A percentile compares a stretch with the other conserved stretches of the same genome.
Evolutionary conservation across 2,888 invertebrate genomes (phyloP).

Genomic region (Endotricha flammealis): DNA sequence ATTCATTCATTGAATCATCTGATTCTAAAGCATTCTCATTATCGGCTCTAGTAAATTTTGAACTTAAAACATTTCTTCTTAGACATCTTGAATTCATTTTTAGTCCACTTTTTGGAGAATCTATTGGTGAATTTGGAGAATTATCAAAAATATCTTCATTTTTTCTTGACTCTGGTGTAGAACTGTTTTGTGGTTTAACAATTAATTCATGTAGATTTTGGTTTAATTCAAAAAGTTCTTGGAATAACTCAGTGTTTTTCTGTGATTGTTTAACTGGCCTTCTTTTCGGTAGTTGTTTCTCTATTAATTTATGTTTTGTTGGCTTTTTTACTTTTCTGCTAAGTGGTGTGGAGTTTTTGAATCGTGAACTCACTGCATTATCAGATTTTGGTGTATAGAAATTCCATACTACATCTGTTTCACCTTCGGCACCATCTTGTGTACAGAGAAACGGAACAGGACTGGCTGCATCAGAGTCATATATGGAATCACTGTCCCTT

Average conservation of each 20-base stretch:
- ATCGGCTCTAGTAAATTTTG: conserved; percentile 59
- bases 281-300: conserved; percentile 51
- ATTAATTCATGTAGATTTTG: conserved; percentile 60
- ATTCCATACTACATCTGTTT: conserved; percentile 72
- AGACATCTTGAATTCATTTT: conserved; percentile 48
- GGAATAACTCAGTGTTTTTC: conserved; percentile 56
- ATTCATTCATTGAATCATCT: conserved; percentile 74
- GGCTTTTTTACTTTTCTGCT: conserved; percentile 51
- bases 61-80: conserved; percentile 63
- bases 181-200: conserved; percentile 30
- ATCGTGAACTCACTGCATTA: conserved; percentile 32
- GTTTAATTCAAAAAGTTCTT: conserved; percentile 65
- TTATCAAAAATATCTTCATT: conserved; percentile 65
- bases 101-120: conserved; percentile 53
- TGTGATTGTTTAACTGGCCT: conserved; percentile 43
- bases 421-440: conserved; percentile 70
- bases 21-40: conserved; percentile 61
- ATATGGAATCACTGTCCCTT: conserved; percentile 62
- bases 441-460: conserved; percentile 72
- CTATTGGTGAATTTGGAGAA: conserved; percentile 34
- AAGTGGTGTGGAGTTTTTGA: conserved; percentile 59
- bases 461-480: conserved; percentile 62
- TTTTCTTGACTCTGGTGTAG: conserved; percentile 39
- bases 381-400: conserved; percentile 70
- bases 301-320: conserved; percentile 42